phyloP scores from a whole-genome alignment of 1,140 invertebrate species.

The Conus betulinus region DNA sequence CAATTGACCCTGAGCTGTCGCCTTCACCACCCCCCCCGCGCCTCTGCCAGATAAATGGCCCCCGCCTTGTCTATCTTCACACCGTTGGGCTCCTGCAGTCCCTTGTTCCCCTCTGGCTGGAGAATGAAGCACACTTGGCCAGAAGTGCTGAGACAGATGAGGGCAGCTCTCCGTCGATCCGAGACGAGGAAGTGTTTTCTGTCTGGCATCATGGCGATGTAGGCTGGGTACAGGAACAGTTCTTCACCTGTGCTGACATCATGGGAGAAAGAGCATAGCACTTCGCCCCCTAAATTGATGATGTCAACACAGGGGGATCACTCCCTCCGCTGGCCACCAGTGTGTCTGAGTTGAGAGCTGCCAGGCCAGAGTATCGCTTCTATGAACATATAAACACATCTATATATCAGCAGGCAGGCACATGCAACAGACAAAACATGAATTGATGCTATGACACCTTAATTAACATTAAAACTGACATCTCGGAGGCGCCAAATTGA shows the following conservation, averaged over 20 bases:
- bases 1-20: constrained; percentile 16
- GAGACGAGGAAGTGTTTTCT: constrained; percentile 34
- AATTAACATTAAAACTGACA: too few species aligned
- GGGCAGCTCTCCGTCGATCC: constrained; percentile 12
- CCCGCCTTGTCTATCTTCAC: constrained; percentile 23
- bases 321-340: constrained; percentile 42
- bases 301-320: constrained; percentile 45
- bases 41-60: constrained; percentile 33
- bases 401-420: too few species aligned
- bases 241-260: not conserved
- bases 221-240: constrained; percentile 37
- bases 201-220: constrained; percentile 17
- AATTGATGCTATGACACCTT: too few species aligned
- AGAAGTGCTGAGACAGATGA: constrained; percentile 21
- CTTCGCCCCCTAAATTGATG: constrained; percentile 41
- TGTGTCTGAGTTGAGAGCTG: constrained; percentile 28
- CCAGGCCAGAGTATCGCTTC: constrained; percentile 41
- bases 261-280: constrained; percentile 33
- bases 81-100: constrained; percentile 35
- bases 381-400: not conserved
- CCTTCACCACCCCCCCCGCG: constrained; percentile 24
- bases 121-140: constrained; percentile 18
- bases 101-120: constrained; percentile 20
- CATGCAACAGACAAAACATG: too few species aligned
- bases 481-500: too few species aligned